phyloP scores from a whole-genome alignment of 2,113 vertebrate genomes.

The Oxygymnocypris stewartii region DNA sequence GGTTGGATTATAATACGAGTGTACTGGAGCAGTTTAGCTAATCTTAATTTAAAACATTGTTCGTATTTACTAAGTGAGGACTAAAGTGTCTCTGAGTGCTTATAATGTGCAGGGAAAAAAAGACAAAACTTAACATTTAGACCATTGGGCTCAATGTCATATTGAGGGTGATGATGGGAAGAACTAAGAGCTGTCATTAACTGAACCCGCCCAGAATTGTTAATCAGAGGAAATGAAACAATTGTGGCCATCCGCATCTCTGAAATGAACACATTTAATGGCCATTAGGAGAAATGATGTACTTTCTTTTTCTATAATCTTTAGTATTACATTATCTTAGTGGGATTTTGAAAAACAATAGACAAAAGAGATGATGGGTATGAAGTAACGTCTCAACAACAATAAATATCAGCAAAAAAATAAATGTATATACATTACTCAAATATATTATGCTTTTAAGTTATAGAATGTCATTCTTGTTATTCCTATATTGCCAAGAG shows the following conservation, averaged over 20 bases:
- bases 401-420: not conserved
- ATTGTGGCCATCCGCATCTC: not conserved
- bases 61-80: not conserved
- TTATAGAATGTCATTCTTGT: not conserved
- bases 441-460: not conserved
- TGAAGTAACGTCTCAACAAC: not conserved
- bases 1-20: not conserved
- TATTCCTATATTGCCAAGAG: not conserved
- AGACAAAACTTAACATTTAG: not conserved
- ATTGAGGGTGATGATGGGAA: not conserved
- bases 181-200: constrained; percentile 33
- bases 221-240: constrained; percentile 28
- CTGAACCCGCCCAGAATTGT: constrained; percentile 4
- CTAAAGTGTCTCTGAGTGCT: not conserved
- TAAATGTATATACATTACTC: not conserved
- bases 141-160: not conserved
- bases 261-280: not conserved
- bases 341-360: not conserved
- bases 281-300: not conserved
- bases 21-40: not conserved
- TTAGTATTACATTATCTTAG: not conserved
- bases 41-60: constrained; percentile 1
- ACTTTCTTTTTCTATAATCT: not conserved
- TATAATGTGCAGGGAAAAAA: not conserved
- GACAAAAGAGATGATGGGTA: not conserved